Percentiles rank a stretch among this genome's conserved stretches.
Conservation (phyloP, 2,797 vertebrate species). For the Anas georgica region DNA sequence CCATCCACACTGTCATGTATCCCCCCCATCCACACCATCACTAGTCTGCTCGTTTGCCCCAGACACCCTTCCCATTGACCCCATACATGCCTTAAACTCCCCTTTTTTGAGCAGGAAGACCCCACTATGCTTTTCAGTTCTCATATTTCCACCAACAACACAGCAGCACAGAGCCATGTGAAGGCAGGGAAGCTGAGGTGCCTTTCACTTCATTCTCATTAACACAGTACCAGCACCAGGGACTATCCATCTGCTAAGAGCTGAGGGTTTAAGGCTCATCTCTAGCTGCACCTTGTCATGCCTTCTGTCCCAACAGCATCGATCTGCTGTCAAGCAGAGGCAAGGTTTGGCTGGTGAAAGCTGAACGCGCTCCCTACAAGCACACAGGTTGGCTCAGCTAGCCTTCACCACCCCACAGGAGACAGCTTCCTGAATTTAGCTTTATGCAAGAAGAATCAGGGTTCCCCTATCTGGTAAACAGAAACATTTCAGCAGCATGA, state of each 20-base stretch:
- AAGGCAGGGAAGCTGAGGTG: neutral
- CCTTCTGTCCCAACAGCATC: neutral
- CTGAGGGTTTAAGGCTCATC: neutral
- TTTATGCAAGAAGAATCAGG: neutral
- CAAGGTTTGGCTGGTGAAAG: neutral
- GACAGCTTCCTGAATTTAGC: neutral
- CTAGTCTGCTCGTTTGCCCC: accelerated
- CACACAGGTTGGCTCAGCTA: neutral
- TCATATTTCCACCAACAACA: neutral
- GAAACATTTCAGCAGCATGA: neutral
- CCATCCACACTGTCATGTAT: too few species aligned
- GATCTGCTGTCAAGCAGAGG: neutral
- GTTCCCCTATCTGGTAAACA: neutral
- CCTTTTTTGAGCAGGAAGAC: neutral
- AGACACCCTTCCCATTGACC: neutral
- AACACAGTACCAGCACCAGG: neutral
- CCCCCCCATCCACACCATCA: too few species aligned
- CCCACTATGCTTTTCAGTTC: accelerated
- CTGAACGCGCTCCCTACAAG: neutral
- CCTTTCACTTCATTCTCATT: neutral
- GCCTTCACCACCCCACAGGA: neutral
- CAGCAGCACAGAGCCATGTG: neutral
- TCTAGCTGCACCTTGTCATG: neutral
- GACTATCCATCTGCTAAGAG: neutral
- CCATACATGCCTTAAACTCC: neutral